Evolutionary conservation across 2,888 invertebrate species (phyloP).

Genomic region (Lithophane leautieri): DNA sequence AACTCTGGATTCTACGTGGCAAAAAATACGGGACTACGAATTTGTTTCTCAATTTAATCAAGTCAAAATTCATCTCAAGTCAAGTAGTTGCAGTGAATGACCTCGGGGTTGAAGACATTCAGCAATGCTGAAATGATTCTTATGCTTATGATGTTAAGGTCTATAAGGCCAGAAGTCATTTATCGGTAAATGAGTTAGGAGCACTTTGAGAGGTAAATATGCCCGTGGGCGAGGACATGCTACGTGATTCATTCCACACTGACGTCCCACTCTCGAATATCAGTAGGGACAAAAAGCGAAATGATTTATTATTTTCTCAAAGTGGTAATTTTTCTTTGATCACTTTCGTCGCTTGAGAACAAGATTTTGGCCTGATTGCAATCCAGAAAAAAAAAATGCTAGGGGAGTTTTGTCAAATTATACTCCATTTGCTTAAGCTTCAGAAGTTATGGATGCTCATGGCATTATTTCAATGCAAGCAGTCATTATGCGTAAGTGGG

Average conservation of each 20-base stretch:
- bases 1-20: conserved; percentile 6
- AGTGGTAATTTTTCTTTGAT: conserved; percentile 64
- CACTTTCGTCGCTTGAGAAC: conserved; percentile 56
- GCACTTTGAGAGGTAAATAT: conserved; percentile 82
- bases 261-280: conserved; percentile 78
- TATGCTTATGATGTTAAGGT: conserved; percentile 71
- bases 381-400: conserved; percentile 48
- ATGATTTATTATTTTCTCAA: conserved; percentile 73
- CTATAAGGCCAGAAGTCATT: conserved; percentile 65
- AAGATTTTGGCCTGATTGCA: conserved; percentile 58
- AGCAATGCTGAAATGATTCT: conserved; percentile 65
- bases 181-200: conserved; percentile 72
- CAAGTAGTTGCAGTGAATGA: conserved; percentile 80
- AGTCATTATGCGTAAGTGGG: conserved; percentile 65
- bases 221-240: conserved; percentile 83
- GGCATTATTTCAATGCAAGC: conserved; percentile 50
- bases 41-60: conserved; percentile 67
- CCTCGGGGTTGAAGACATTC: conserved; percentile 70
- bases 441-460: conserved; percentile 33
- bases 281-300: conserved; percentile 69
- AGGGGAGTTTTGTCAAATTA: conserved; percentile 52
- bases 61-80: conserved; percentile 71
- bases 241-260: conserved; percentile 84
- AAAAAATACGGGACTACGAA: conserved; percentile 54
- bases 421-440: conserved; percentile 49